Percentiles rank a stretch among this genome's conserved stretches.
Evolutionary conservation across 2,113 vertebrate species (phyloP).

Genomic region (Plecturocebus donacophilus): DNA sequence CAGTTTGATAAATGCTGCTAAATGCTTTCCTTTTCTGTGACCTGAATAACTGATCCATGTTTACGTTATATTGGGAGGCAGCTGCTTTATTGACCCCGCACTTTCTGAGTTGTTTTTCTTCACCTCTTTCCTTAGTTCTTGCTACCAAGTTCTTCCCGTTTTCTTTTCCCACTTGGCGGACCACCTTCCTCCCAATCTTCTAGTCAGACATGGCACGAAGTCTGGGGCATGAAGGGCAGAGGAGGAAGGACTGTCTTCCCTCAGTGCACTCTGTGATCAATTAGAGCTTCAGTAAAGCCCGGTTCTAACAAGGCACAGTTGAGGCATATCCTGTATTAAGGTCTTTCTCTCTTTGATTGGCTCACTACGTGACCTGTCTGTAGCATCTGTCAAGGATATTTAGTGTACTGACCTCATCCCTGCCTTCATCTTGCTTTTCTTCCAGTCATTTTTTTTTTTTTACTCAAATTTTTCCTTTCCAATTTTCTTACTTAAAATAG

Average conservation of each 20-base stretch:
- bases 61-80: neutral
- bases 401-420: neutral
- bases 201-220: fast-evolving
- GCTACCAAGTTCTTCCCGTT: neutral
- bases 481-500: slow-evolving; percentile 22
- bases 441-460: neutral
- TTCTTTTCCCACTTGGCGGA: neutral
- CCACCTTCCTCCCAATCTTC: neutral
- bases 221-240: neutral
- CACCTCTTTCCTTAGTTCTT: neutral
- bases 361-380: no score
- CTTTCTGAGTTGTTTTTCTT: neutral
- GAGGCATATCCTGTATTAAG: neutral
- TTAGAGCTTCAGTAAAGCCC: neutral
- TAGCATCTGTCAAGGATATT: neutral
- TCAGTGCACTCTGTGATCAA: neutral
- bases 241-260: neutral
- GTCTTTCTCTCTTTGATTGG: neutral
- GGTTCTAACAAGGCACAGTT: neutral
- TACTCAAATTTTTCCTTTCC: neutral
- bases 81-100: neutral
- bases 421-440: neutral
- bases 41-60: neutral
- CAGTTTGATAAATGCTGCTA: neutral
- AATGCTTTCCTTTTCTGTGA: neutral